These are phyloP conservation scores for Baronia brevicornis DNA, from an alignment of 2,888 invertebrate genomes.

Conservation along the genomic window DNA sequence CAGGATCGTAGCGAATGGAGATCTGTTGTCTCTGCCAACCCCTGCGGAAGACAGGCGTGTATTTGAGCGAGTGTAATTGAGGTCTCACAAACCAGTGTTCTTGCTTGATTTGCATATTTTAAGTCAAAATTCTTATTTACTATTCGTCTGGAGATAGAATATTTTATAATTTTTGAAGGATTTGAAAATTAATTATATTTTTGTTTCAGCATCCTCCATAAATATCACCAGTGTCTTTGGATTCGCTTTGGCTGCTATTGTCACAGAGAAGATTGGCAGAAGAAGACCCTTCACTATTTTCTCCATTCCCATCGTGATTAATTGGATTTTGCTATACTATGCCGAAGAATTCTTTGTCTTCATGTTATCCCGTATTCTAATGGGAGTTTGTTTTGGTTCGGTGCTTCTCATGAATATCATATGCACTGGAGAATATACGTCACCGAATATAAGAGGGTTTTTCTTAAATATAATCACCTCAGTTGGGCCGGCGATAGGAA, in stretches of 20 bases:
- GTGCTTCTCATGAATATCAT: slow-evolving; percentile 20
- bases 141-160: no score
- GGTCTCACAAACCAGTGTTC: no score
- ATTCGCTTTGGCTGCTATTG: slow-evolving; percentile 16
- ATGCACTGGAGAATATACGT: slow-evolving; percentile 23
- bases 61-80: no score
- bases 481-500: slow-evolving; percentile 19
- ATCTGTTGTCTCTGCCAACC: no score
- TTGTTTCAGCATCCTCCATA: slow-evolving; percentile 23
- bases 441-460: slow-evolving; percentile 20
- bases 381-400: slow-evolving; percentile 24
- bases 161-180: no score
- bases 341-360: slow-evolving; percentile 16
- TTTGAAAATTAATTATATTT: neutral
- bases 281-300: slow-evolving; percentile 19
- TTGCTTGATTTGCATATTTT: no score
- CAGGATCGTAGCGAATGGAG: no score
- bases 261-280: slow-evolving; percentile 21
- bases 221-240: slow-evolving; percentile 20
- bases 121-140: neutral
- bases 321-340: slow-evolving; percentile 22
- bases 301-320: slow-evolving; percentile 17
- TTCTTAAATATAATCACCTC: slow-evolving; percentile 18
- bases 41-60: no score
- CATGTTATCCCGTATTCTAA: slow-evolving; percentile 19